These are phyloP conservation scores for Drosophila murphyi DNA, from an alignment of 1,140 invertebrate species.

Conservation along the genomic window DNA sequence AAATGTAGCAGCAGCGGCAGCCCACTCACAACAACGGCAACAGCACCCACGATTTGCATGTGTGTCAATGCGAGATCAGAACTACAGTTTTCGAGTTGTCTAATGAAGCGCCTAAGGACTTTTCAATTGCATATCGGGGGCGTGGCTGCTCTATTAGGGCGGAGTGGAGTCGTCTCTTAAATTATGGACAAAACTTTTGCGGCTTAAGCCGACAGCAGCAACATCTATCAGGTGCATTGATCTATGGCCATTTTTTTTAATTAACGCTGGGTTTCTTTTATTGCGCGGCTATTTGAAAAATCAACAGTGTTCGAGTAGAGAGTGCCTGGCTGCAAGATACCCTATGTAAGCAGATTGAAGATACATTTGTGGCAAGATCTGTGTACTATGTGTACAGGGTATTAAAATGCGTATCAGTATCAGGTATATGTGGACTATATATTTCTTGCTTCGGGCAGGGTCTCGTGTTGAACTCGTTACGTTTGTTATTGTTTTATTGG, in stretches of 20 bases:
- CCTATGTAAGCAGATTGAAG: neutral
- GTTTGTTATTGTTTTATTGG: slow-evolving; percentile 35
- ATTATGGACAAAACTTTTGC: slow-evolving; percentile 27
- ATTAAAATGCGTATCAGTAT: neutral
- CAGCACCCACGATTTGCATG: slow-evolving; percentile 56
- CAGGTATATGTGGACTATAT: neutral
- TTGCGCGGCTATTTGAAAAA: slow-evolving; percentile 56
- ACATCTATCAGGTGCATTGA: slow-evolving; percentile 79
- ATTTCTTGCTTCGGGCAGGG: neutral
- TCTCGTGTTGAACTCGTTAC: slow-evolving; percentile 1
- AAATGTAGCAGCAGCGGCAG: slow-evolving; percentile 50
- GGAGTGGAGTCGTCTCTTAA: slow-evolving; percentile 1
- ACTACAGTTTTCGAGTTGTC: slow-evolving; percentile 20
- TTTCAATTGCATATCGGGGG: slow-evolving; percentile 47
- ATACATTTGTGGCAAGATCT: too few relatives aligned
- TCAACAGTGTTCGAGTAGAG: neutral
- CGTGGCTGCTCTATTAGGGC: slow-evolving; percentile 27
- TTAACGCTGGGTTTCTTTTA: slow-evolving; percentile 81
- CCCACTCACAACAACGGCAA: slow-evolving; percentile 60
- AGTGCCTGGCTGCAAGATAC: neutral
- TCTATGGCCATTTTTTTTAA: slow-evolving; percentile 81
- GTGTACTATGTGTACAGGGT: neutral
- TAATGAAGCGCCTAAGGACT: slow-evolving; percentile 77
- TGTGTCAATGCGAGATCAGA: slow-evolving; percentile 52
- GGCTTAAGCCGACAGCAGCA: slow-evolving; percentile 15